Evolutionary conservation across 1,140 invertebrate species (phyloP).

Genomic region (Papilio xuthus): DNA sequence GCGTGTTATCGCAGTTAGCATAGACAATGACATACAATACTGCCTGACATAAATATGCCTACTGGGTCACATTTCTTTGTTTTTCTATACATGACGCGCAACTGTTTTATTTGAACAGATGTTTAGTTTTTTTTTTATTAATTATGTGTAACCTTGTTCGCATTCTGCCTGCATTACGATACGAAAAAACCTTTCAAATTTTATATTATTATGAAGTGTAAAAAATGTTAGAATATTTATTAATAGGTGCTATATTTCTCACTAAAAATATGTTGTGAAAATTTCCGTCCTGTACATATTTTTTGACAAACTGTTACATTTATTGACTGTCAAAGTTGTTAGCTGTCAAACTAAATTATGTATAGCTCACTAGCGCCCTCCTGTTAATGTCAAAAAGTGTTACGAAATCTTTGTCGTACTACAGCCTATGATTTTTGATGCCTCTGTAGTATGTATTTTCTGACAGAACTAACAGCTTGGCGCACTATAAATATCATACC

Average conservation of each 20-base stretch:
- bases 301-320: neutral
- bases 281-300: slow-evolving; percentile 13
- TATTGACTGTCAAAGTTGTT: too few species aligned
- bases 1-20: too few species aligned
- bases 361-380: too few species aligned
- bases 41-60: too few species aligned
- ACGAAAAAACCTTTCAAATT: neutral
- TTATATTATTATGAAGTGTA: neutral
- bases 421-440: too few species aligned
- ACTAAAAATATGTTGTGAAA: neutral
- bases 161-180: neutral
- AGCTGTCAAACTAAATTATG: too few species aligned
- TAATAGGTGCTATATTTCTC: neutral
- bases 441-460: too few species aligned
- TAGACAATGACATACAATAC: too few species aligned
- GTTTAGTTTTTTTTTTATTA: neutral
- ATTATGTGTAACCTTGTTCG: neutral
- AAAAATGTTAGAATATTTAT: neutral
- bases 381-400: too few species aligned
- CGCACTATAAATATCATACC: too few species aligned
- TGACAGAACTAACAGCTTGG: too few species aligned
- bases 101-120: neutral
- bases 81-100: neutral
- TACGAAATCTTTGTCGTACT: too few species aligned
- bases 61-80: neutral